Evolutionary conservation across 2,888 invertebrate species (phyloP).

Genomic region (Scaptomyza caliginosa): DNA sequence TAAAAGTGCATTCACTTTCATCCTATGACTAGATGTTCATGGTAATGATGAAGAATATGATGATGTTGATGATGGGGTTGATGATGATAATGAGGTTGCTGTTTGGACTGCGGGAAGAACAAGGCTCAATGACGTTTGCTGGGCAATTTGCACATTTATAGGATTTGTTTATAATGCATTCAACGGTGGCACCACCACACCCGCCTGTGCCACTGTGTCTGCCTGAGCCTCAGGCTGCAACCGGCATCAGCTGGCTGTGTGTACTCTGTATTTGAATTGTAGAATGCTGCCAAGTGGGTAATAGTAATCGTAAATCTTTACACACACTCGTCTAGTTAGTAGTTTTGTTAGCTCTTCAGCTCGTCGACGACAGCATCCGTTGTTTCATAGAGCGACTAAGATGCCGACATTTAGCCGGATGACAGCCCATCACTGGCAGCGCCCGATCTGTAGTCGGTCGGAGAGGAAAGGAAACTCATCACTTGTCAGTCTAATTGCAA

Average conservation of each 20-base stretch:
- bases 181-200: conserved; percentile 1
- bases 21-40: conserved; percentile 47
- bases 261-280: conserved; percentile 28
- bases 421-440: conserved; percentile 45
- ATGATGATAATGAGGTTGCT: conserved; percentile 12
- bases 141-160: conserved; percentile 73
- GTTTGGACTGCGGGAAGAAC: conserved; percentile 9
- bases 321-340: conserved; percentile 34
- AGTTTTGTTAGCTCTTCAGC: conserved; percentile 49
- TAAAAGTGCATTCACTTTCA: conserved; percentile 78
- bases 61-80: conserved; percentile 10
- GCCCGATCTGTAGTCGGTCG: conserved; percentile 22
- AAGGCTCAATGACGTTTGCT: conserved; percentile 65
- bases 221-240: background rate
- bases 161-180: conserved; percentile 73
- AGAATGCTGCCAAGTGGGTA: conserved; percentile 64
- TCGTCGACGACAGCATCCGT: conserved; percentile 33
- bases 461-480: conserved; percentile 49
- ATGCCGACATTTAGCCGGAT: conserved; percentile 56
- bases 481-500: conserved; percentile 67
- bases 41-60: conserved; percentile 40
- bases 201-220: background rate
- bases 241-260: background rate
- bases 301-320: conserved; percentile 60
- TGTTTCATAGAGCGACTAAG: conserved; percentile 16